Evolutionary conservation across 2,113 vertebrate genomes (phyloP).

Genomic region (Laticauda laticaudata): DNA sequence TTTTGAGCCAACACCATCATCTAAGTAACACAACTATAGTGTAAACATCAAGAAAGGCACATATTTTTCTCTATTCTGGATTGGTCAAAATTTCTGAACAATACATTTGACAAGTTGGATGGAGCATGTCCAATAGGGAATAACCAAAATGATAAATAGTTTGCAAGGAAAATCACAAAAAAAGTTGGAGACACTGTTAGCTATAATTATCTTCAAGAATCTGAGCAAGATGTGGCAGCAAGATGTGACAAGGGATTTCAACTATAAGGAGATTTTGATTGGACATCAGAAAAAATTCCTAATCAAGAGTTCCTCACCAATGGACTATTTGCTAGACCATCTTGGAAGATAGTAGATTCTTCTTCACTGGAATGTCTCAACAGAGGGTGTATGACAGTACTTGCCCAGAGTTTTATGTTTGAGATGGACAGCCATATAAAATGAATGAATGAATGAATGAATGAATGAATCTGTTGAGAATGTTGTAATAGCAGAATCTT

Average conservation of each 20-base stretch:
- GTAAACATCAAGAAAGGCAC: background rate
- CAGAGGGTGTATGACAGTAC: background rate
- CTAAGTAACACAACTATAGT: background rate
- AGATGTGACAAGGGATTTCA: background rate
- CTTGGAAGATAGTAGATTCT: background rate
- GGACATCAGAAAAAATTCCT: background rate
- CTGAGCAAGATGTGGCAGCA: background rate
- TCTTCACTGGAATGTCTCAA: background rate
- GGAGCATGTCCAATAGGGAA: background rate
- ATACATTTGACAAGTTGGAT: background rate
- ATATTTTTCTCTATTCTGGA: background rate
- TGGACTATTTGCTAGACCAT: background rate
- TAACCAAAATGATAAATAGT: background rate
- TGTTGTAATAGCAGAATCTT: background rate
- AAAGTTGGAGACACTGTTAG: background rate
- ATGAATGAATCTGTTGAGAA: background rate
- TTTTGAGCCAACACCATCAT: background rate
- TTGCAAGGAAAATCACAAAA: background rate
- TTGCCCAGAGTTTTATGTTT: background rate
- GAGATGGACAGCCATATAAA: background rate
- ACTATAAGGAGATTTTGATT: background rate
- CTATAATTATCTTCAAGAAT: background rate
- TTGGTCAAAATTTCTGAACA: background rate
- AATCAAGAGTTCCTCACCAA: background rate
- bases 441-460: background rate